phyloP scores from a whole-genome alignment of 2,888 invertebrate species.

The Pseudanteris insignis region DNA sequence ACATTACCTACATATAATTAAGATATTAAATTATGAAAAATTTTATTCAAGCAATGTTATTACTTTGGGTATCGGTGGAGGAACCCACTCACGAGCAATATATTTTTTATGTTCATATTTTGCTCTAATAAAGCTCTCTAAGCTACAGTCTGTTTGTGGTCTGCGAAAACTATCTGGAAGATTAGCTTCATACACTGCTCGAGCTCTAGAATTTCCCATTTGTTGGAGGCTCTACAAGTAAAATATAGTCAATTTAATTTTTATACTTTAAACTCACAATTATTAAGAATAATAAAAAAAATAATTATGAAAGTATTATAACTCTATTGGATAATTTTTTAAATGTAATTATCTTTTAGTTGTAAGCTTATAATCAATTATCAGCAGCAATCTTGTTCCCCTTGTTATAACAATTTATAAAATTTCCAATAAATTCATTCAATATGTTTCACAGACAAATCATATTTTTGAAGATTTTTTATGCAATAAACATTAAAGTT shows the following conservation, averaged over 20 bases:
- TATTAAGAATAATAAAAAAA: background rate
- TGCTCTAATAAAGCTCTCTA: conserved; percentile 95
- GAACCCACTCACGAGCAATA: conserved; percentile 97
- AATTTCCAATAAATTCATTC: no score
- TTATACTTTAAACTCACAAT: background rate
- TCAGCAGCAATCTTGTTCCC: no score
- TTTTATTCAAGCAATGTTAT: conserved; percentile 56
- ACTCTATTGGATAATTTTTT: no score
- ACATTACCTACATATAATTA: background rate
- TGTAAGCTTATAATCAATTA: no score
- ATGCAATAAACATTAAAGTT: no score
- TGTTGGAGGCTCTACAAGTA: conserved; percentile 80
- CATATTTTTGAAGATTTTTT: no score
- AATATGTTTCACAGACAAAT: no score
- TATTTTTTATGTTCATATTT: conserved; percentile 99
- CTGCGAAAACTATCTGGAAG: conserved; percentile 94
- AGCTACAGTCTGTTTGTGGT: conserved; percentile 91
- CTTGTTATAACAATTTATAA: no score
- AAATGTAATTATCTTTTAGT: no score
- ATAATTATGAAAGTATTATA: background rate
- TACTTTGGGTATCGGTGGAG: conserved; percentile 84
- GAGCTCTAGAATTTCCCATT: conserved; percentile 97
- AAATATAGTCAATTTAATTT: background rate
- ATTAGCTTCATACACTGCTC: conserved; percentile 97
- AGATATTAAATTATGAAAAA: background rate